phyloP scores from a whole-genome alignment of 2,797 vertebrate genomes.

The Protosalanx chinensis region DNA sequence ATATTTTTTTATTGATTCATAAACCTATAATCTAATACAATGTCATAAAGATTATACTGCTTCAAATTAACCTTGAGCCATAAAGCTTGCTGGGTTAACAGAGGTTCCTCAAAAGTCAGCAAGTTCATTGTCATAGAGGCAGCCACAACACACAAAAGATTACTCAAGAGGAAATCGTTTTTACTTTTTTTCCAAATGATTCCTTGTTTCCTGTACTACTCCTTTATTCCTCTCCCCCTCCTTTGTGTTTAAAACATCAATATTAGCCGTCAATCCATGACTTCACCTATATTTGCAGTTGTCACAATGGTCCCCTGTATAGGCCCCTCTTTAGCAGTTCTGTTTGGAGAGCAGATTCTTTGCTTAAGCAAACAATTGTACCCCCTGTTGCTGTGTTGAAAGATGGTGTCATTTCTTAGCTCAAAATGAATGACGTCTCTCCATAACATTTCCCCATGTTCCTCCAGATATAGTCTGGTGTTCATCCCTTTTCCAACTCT shows the following conservation, averaged over 20 bases:
- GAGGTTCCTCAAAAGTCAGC: conserved; percentile 22
- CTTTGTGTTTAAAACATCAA: conserved; percentile 26
- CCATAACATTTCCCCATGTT: conserved; percentile 23
- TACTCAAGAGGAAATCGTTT: conserved; percentile 8
- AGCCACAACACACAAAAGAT: conserved; percentile 14
- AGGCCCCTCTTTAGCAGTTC: conserved; percentile 39
- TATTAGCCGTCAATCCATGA: conserved; percentile 43
- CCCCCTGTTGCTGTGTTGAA: conserved; percentile 38
- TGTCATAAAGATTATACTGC: conserved; percentile 22
- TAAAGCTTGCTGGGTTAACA: conserved; percentile 1
- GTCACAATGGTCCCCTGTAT: conserved; percentile 22
- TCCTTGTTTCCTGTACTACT: conserved; percentile 54
- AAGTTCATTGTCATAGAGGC: conserved; percentile 32
- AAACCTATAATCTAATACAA: conserved; percentile 7
- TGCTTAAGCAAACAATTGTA: conserved; percentile 52
- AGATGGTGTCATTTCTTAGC: conserved; percentile 47
- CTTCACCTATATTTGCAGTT: conserved; percentile 56
- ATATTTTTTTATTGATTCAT: background rate
- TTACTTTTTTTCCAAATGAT: conserved; percentile 35
- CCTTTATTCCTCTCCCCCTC: conserved; percentile 25
- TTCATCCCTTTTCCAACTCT: conserved; percentile 19
- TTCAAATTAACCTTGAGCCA: conserved; percentile 38
- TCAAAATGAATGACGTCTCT: conserved; percentile 51
- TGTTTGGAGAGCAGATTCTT: conserved; percentile 69
- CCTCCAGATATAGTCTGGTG: conserved; percentile 21